Conservation (phyloP, 1,140 invertebrate species). For the Sesamia nonagrioides region DNA sequence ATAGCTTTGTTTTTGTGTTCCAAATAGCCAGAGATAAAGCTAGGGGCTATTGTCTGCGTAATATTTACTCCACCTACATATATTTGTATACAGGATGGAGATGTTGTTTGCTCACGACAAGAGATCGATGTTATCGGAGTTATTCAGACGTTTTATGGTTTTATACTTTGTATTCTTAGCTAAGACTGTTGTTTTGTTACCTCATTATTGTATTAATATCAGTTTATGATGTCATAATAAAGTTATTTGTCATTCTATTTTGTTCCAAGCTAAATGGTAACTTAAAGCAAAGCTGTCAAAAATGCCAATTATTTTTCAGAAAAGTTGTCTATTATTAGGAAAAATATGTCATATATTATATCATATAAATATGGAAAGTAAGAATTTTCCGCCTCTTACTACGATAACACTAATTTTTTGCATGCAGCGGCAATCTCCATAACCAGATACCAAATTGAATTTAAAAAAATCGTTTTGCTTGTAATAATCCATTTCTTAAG, state of each 20-base stretch:
- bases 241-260: neutral
- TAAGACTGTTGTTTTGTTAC: neutral
- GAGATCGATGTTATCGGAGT: slow-evolving; percentile 43
- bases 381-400: too few species aligned
- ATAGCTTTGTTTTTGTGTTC: slow-evolving; percentile 69
- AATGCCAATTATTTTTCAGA: too few species aligned
- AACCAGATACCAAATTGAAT: too few species aligned
- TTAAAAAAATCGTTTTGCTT: too few species aligned
- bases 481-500: too few species aligned
- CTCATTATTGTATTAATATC: neutral
- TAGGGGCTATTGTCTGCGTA: slow-evolving; percentile 51
- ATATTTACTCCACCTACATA: slow-evolving; percentile 51
- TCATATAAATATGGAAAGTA: too few species aligned
- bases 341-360: too few species aligned
- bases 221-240: neutral
- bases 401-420: too few species aligned
- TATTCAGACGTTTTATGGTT: slow-evolving; percentile 34
- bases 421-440: too few species aligned
- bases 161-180: slow-evolving; percentile 5
- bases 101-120: slow-evolving; percentile 21
- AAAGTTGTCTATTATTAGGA: too few species aligned
- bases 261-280: too few species aligned
- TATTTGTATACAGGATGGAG: slow-evolving; percentile 49
- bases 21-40: slow-evolving; percentile 62
- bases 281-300: too few species aligned